Evolutionary conservation across 2,113 vertebrate species (phyloP).

Genomic region (Elachura formosa): DNA sequence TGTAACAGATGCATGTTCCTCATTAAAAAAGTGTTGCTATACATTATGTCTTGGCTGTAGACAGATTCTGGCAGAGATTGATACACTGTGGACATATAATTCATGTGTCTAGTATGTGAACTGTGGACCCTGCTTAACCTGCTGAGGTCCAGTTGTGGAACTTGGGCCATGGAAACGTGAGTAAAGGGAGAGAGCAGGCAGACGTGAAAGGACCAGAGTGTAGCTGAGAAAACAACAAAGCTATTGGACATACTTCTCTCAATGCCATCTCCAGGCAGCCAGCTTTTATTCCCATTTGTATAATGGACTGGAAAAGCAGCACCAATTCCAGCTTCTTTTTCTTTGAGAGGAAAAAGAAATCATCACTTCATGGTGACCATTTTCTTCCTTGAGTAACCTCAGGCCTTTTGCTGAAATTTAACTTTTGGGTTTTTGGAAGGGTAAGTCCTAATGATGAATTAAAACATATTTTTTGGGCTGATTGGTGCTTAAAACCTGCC

Average conservation of each 20-base stretch:
- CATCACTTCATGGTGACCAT: background rate
- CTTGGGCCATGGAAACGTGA: background rate
- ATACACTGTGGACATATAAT: constrained; percentile 54
- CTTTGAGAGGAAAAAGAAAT: background rate
- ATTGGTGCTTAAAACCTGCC: constrained; percentile 27
- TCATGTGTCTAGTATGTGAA: constrained; percentile 35
- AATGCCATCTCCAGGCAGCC: background rate
- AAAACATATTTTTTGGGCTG: background rate
- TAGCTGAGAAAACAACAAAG: background rate
- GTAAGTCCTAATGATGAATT: constrained; percentile 3
- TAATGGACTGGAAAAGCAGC: background rate
- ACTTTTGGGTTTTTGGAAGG: background rate
- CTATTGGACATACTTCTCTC: background rate
- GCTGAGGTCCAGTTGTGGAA: background rate
- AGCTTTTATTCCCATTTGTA: background rate
- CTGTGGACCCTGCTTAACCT: constrained; percentile 26
- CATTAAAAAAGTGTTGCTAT: constrained; percentile 58
- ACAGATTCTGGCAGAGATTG: constrained; percentile 42
- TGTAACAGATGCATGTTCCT: constrained; percentile 58
- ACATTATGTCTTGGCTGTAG: constrained; percentile 51
- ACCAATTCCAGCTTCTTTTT: background rate
- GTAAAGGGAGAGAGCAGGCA: background rate
- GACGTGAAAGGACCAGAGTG: background rate
- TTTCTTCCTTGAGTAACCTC: constrained; percentile 6
- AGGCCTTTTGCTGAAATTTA: background rate